Evolutionary conservation across 2,888 invertebrate genomes (phyloP).

Genomic region (Neria commutata): DNA sequence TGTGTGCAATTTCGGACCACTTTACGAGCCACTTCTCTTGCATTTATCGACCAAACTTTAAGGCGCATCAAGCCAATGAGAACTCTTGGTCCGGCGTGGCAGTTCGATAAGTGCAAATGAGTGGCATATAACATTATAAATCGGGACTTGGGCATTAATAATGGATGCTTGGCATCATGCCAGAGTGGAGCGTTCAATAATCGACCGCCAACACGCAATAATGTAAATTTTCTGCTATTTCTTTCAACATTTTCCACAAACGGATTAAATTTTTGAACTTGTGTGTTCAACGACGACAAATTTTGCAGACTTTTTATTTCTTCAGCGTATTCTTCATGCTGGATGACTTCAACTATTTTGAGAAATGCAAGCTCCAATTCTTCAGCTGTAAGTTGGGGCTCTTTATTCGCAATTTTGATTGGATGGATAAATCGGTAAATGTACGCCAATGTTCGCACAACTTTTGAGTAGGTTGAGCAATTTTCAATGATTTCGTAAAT

Average conservation of each 20-base stretch:
- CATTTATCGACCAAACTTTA: constrained; percentile 8
- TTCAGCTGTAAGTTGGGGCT: constrained; percentile 6
- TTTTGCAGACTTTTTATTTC: constrained; percentile 4
- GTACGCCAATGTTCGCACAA: neutral
- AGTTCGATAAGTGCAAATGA: constrained; percentile 2
- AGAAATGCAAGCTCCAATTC: neutral
- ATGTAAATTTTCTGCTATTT: constrained; percentile 2
- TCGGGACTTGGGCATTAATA: constrained; percentile 4
- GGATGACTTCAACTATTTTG: constrained; percentile 7
- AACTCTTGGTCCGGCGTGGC: neutral
- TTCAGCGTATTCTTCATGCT: constrained; percentile 1
- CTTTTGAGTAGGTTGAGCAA: constrained; percentile 4
- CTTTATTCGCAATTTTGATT: neutral
- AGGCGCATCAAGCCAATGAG: neutral
- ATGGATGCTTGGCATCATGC: constrained; percentile 7
- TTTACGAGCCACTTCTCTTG: no score
- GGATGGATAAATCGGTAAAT: neutral
- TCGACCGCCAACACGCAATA: neutral
- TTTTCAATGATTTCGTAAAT: constrained; percentile 3
- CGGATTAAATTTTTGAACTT: constrained; percentile 1
- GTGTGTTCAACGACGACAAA: constrained; percentile 3
- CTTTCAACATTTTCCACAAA: neutral
- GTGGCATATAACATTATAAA: neutral
- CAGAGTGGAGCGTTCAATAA: neutral
- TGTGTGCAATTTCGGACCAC: no score